Conservation (phyloP, 1,140 invertebrate genomes). For the Atta cephalotes region DNA sequence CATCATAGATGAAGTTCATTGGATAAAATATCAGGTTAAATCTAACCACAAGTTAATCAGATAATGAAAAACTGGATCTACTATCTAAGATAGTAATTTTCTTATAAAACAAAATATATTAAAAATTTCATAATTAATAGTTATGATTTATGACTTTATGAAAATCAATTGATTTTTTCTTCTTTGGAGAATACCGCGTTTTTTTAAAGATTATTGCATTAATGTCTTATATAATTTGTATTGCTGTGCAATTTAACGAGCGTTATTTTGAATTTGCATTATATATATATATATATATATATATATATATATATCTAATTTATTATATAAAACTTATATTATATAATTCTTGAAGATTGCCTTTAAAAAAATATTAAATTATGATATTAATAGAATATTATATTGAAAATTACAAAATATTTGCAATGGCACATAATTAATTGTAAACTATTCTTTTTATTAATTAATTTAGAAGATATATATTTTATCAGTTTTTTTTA, state of each 20-base stretch:
- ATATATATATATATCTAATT: too few species aligned
- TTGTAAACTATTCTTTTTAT: neutral
- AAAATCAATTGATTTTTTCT: conserved; percentile 10
- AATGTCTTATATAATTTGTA: neutral
- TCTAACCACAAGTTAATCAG: too few species aligned
- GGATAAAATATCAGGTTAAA: too few species aligned
- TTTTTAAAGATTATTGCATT: neutral
- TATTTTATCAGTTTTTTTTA: too few species aligned
- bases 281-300: too few species aligned
- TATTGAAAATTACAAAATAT: too few species aligned
- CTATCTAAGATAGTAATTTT: neutral
- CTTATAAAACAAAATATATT: conserved; percentile 22
- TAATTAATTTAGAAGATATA: neutral
- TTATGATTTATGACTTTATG: conserved; percentile 12
- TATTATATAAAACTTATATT: neutral
- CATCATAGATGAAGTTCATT: too few species aligned
- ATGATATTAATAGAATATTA: too few species aligned
- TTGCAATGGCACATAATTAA: too few species aligned
- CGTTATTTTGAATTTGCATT: too few species aligned
- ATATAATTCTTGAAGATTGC: neutral
- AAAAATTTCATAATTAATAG: neutral
- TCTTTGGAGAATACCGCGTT: neutral
- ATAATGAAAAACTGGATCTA: too few species aligned
- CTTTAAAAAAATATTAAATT: neutral
- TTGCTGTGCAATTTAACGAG: neutral